Evolutionary conservation across 2,797 vertebrate species (phyloP).

Genomic region (Parambassis ranga): DNA sequence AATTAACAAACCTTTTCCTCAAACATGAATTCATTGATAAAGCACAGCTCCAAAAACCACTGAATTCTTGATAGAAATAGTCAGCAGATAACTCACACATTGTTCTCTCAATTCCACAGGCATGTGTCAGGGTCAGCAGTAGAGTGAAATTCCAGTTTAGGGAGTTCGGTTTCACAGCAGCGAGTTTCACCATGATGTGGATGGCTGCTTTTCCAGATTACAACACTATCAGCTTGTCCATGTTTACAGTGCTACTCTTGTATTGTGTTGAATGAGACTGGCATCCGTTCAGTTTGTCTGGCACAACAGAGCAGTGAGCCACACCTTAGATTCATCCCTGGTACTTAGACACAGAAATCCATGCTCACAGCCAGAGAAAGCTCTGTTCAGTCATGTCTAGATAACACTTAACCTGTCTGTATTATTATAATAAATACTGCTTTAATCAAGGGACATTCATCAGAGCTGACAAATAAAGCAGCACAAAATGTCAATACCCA

Average conservation of each 20-base stretch:
- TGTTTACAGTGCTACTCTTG: slow-evolving; percentile 46
- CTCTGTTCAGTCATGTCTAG: not conserved
- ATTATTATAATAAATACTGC: not conserved
- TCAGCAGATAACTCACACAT: slow-evolving; percentile 38
- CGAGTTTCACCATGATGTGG: slow-evolving; percentile 46
- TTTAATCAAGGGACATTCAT: not conserved
- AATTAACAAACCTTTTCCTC: not conserved
- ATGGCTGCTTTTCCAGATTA: slow-evolving; percentile 42
- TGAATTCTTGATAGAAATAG: slow-evolving; percentile 7
- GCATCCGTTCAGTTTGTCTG: slow-evolving; percentile 34
- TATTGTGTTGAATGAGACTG: slow-evolving; percentile 30
- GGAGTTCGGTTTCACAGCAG: slow-evolving; percentile 40
- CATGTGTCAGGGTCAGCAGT: slow-evolving; percentile 57
- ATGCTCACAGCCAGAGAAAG: not conserved
- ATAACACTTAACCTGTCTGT: not conserved
- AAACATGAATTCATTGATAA: slow-evolving; percentile 8
- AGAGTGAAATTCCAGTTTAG: slow-evolving; percentile 65
- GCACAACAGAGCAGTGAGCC: slow-evolving; percentile 23
- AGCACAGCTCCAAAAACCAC: slow-evolving; percentile 1
- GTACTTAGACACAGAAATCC: slow-evolving; percentile 2
- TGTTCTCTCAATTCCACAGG: slow-evolving; percentile 51
- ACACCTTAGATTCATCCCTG: slow-evolving; percentile 46
- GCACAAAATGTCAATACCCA: no score
- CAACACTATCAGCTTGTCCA: slow-evolving; percentile 16
- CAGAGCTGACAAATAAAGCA: no score